Evolutionary conservation across 2,888 invertebrate genomes (phyloP).

Genomic region (Acleris holmiana): DNA sequence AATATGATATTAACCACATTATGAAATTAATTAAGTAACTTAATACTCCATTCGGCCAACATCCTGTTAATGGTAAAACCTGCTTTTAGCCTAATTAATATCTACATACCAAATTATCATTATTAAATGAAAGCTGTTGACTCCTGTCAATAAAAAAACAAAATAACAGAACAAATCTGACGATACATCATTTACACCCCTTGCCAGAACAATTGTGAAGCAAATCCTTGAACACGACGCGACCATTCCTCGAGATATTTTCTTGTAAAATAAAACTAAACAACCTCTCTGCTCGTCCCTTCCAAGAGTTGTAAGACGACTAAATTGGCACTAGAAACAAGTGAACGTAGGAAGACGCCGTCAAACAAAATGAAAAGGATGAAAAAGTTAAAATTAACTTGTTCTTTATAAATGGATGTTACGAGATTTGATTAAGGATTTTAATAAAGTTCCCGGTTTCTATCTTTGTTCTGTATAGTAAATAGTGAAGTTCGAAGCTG

Average conservation of each 20-base stretch:
- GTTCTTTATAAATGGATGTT: conserved; percentile 14
- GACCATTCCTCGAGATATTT: not conserved
- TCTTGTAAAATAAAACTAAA: not conserved
- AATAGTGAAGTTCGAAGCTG: not conserved
- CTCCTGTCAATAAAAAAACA: too few species aligned
- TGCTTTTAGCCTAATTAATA: too few species aligned
- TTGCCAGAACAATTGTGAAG: too few species aligned
- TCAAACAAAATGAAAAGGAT: conserved; percentile 25
- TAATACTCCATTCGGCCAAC: too few species aligned
- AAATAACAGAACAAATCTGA: too few species aligned
- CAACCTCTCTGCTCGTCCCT: not conserved
- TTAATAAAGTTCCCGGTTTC: conserved; percentile 21
- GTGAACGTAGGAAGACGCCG: conserved; percentile 18
- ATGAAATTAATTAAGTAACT: too few species aligned
- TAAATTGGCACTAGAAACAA: conserved; percentile 34
- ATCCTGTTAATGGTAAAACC: too few species aligned
- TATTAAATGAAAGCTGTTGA: too few species aligned
- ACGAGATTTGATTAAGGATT: conserved; percentile 17
- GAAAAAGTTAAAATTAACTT: conserved; percentile 31
- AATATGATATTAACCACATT: too few species aligned
- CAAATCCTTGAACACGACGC: too few species aligned
- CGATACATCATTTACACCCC: too few species aligned
- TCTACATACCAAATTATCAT: too few species aligned
- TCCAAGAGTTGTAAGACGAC: conserved; percentile 14
- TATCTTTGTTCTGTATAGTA: conserved; percentile 1